Percentiles rank a stretch among this genome's conserved stretches.
These are phyloP conservation scores for Okamejei kenojei DNA, from an alignment of 2,797 vertebrate genomes.

Conservation along the genomic window DNA sequence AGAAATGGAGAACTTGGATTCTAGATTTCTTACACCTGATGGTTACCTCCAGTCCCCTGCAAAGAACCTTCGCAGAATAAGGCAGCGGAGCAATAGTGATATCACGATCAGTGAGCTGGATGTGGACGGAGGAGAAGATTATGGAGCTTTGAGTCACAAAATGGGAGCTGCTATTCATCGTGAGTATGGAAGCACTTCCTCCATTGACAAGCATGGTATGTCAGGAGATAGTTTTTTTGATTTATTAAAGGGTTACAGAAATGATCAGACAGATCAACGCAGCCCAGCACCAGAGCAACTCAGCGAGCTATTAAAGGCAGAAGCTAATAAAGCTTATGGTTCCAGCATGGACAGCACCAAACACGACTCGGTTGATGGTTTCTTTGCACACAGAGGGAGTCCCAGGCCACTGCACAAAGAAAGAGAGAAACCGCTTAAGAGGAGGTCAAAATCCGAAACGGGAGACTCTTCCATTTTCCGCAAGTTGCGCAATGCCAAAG, in stretches of 20 bases:
- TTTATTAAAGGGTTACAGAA: slow-evolving; percentile 82
- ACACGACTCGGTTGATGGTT: slow-evolving; percentile 60
- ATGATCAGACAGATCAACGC: slow-evolving; percentile 74
- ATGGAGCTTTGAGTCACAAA: slow-evolving; percentile 81
- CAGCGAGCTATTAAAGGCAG: slow-evolving; percentile 72
- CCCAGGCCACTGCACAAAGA: slow-evolving; percentile 76
- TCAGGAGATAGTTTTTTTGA: slow-evolving; percentile 89
- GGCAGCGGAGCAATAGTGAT: slow-evolving; percentile 92
- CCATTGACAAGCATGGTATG: slow-evolving; percentile 88
- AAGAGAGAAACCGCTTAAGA: slow-evolving; percentile 86
- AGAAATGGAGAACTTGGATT: slow-evolving; percentile 61
- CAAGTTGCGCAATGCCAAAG: slow-evolving; percentile 81
- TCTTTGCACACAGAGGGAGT: slow-evolving; percentile 73
- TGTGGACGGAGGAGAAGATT: slow-evolving; percentile 87
- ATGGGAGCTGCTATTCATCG: slow-evolving; percentile 80
- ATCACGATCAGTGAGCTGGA: slow-evolving; percentile 93
- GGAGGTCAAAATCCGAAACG: slow-evolving; percentile 88
- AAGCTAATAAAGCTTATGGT: slow-evolving; percentile 66
- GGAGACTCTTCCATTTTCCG: slow-evolving; percentile 94
- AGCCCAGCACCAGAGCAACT: slow-evolving; percentile 74
- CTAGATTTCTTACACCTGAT: slow-evolving; percentile 70
- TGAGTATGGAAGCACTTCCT: slow-evolving; percentile 93
- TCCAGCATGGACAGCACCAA: slow-evolving; percentile 63
- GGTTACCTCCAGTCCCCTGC: slow-evolving; percentile 72
- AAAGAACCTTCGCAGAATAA: slow-evolving; percentile 73